phyloP scores from a whole-genome alignment of 2,888 invertebrate species.

The Eilema sororculum region DNA sequence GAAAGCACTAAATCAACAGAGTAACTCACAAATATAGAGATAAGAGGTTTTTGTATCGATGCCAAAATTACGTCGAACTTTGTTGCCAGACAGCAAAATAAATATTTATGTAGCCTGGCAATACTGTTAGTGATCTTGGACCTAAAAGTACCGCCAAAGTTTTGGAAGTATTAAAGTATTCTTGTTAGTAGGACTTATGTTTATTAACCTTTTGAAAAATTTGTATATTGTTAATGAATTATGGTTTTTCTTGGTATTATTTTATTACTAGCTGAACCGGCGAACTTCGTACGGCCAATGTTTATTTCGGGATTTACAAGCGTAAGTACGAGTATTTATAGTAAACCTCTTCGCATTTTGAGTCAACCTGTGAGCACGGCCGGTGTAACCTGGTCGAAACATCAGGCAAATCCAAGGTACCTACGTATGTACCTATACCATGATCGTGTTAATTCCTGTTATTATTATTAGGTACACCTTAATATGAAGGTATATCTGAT shows the following conservation, averaged over 20 bases:
- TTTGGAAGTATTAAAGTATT: neutral
- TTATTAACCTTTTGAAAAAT: neutral
- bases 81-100: constrained; percentile 28
- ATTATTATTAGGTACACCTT: too few species aligned
- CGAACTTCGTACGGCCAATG: too few species aligned
- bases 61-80: constrained; percentile 40
- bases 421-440: too few species aligned
- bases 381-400: too few species aligned
- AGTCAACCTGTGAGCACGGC: too few species aligned
- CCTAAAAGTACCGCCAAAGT: neutral
- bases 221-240: neutral
- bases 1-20: constrained; percentile 35
- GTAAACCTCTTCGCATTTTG: too few species aligned
- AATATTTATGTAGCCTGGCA: constrained; percentile 32
- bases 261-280: neutral
- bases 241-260: neutral
- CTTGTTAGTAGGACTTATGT: too few species aligned
- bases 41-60: constrained; percentile 31
- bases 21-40: constrained; percentile 31
- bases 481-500: too few species aligned
- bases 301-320: too few species aligned
- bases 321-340: too few species aligned
- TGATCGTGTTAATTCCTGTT: too few species aligned
- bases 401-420: too few species aligned
- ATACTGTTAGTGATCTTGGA: neutral